These are phyloP conservation scores for Myripristis murdjan DNA, from an alignment of 2,797 vertebrate species.

Conservation along the genomic window DNA sequence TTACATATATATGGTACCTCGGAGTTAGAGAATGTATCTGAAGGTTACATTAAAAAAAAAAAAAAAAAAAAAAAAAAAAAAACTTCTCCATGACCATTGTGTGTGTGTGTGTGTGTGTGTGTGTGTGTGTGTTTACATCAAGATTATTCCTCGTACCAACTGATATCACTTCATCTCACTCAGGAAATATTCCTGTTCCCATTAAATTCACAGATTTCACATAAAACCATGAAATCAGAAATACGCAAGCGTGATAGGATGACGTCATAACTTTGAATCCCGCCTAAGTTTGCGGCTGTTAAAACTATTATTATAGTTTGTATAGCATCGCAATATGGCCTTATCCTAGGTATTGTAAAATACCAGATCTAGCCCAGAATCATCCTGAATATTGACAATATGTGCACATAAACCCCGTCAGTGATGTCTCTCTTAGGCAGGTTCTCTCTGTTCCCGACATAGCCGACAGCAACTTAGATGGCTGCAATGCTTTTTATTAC, in stretches of 20 bases:
- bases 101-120: not conserved
- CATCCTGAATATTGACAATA: constrained; percentile 16
- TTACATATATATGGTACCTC: constrained; percentile 17
- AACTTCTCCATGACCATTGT: not conserved
- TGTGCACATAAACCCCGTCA: constrained; percentile 23
- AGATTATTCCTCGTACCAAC: not conserved
- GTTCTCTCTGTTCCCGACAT: constrained; percentile 9
- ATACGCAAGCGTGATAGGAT: not conserved
- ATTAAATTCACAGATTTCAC: constrained; percentile 20
- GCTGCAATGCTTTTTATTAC: constrained; percentile 37
- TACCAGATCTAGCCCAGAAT: constrained; percentile 1
- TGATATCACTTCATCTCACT: not conserved
- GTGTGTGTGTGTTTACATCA: not conserved
- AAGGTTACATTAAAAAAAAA: not conserved
- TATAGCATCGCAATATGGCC: not conserved
- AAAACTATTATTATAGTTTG: no score
- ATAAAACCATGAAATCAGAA: constrained; percentile 25
- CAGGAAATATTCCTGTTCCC: constrained; percentile 35
- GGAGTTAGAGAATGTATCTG: not conserved
- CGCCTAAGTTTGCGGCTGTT: constrained; percentile 16
- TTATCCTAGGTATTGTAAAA: constrained; percentile 14
- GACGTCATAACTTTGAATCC: not conserved
- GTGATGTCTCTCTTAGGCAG: constrained; percentile 12
- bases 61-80: constrained; percentile 6
- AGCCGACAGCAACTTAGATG: constrained; percentile 28